phyloP scores from a whole-genome alignment of 2,888 invertebrate species.

The Pachycephus smyrnensis region DNA sequence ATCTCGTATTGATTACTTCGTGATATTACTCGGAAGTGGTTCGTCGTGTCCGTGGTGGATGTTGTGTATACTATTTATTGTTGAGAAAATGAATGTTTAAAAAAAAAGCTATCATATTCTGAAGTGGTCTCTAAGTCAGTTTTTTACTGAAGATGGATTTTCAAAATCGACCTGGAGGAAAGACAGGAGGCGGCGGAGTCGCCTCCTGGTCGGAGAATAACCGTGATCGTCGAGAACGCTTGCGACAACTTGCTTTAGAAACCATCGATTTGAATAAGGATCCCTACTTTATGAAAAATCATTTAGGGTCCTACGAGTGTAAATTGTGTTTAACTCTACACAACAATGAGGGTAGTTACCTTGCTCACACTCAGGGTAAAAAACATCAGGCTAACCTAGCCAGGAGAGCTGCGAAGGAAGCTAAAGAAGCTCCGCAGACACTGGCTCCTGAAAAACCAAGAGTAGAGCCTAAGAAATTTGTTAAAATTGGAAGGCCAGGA shows the following conservation, averaged over 20 bases:
- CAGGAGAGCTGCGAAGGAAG: slow-evolving; percentile 97
- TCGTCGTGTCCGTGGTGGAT: too few species aligned
- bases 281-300: slow-evolving; percentile 99
- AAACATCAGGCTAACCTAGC: slow-evolving; percentile 99
- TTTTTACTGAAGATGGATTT: slow-evolving; percentile 84
- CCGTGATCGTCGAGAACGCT: slow-evolving; percentile 93
- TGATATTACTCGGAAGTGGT: too few species aligned
- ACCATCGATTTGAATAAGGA: slow-evolving; percentile 99
- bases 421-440: slow-evolving; percentile 95
- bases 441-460: slow-evolving; percentile 95
- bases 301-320: slow-evolving; percentile 98
- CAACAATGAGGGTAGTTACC: slow-evolving; percentile 98
- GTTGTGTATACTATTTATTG: too few species aligned
- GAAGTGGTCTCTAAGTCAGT: too few species aligned
- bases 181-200: slow-evolving; percentile 99
- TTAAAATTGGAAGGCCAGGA: slow-evolving; percentile 99
- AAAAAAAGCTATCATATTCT: too few species aligned
- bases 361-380: slow-evolving; percentile 99
- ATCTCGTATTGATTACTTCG: too few species aligned
- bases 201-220: slow-evolving; percentile 99
- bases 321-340: slow-evolving; percentile 98
- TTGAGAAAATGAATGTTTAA: too few species aligned
- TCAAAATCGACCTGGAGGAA: slow-evolving; percentile 98
- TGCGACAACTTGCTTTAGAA: slow-evolving; percentile 95
- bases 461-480: slow-evolving; percentile 98